Evolutionary conservation across 2,888 invertebrate genomes (phyloP), one percentile per base, ranked within the genome.

Genomic region (Caenorhabditis angaria): DNA sequence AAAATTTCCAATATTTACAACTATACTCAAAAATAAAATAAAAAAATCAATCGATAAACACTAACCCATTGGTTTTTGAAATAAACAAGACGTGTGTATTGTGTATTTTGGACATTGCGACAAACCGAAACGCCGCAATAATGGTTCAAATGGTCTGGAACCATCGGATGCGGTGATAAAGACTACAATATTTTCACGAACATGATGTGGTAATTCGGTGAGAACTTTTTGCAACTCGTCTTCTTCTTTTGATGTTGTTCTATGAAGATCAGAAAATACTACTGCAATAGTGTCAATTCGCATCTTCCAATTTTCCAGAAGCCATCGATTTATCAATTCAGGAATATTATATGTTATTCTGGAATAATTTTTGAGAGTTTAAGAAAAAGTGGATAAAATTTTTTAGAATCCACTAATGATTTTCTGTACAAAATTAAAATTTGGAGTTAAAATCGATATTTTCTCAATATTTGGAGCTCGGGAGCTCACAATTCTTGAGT

Each of bases 231-330:
- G 77, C 1, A 82, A 57, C 50, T 82, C 76, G 57, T 72, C 66
- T 60, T 82, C 82, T 54, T 79, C 81, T 27, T 69, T 69, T 50
- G 65, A 65, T 18, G 63, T 79, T 70, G 81, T 70, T 54, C 82
- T 47, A 57, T 74, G 66, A n/a, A 76, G 57, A 25, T 65, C 58
- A 20, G 81, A 81, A n/a, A 83, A 64, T 10, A 83, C 81, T 3
- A 83, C 63, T 6, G 72, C 80, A 20, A 83, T 68, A 0, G 70
- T 66, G 56, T 83, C 82, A 10, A 82, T 59, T 59, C 80, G 47
- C 65, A 78, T 68, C 32, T 70, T 70, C 54, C 69, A 63, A 32
- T 78, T 80, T 27, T 79, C 74, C 25, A 70, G 25, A 2, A 82
- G 63, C 77, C 80, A 82, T 53, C 61, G 69, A 41, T 69, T 53